Base-by-base conservation (phyloP, 2,888 invertebrate species). In the Sminthurides aquaticus region DNA sequence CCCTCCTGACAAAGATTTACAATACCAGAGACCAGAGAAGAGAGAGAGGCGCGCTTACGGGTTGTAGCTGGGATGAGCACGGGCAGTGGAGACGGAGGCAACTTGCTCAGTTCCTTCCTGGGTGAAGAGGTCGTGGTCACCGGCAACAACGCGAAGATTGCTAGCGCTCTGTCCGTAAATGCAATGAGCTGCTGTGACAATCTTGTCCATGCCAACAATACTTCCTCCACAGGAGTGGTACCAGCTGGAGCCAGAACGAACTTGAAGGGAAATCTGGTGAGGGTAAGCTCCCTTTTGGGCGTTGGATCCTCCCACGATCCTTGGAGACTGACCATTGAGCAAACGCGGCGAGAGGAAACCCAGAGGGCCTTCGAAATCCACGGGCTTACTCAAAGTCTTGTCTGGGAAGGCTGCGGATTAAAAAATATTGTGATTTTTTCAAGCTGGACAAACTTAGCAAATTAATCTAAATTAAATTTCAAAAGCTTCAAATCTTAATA, bases 241-340 rank as follows among this genome's bases (percentile, higher is more conserved):
- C 49, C 64, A 52, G 15, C 49, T 29, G 3, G 48, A 15, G 1
- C 66, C 64, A 22, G 28, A 28, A 3, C 15, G 1, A 1, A 61
- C 60, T 54, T 69, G 69, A n/a, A 69, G 62, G 26, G 69, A 69
- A 25, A 69, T 61, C 49, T 69, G 69, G 27, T 67, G 61, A 26
- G 66, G 66, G 49, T 66, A 62, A 11, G 56, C 29, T 26, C 64
- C 62, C 18, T 60, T 54, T 15, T 22, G 22, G 3, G 69, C 69
- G 18, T 61, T 57, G 15, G 34, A 20, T n/a, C 69, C 69, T 28
- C 69, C 69, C 2, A 69, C 62, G 49, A 69, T 69, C 22, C 11
- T 56, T 18, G 65, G 62, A 11, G 60, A 55, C n/a, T 57, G 5
- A 3, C 56, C 56, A 5, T 15, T 15, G 11, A 22, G n/a, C 20